Conservation (phyloP, 2,113 vertebrate species). For the Acanthisitta chloris region DNA sequence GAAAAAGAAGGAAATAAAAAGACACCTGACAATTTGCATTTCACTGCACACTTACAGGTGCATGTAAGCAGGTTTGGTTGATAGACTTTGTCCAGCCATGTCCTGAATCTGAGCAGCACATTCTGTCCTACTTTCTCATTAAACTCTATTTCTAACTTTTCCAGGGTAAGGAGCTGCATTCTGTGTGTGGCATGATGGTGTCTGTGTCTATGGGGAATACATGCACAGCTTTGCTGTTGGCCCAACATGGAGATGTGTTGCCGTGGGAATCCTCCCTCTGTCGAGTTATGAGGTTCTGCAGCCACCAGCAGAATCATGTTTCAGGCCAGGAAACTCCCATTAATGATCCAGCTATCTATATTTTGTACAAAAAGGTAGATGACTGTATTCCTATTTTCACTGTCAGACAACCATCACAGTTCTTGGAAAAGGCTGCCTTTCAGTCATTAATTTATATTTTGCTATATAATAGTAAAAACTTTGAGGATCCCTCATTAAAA, state of each 20-base stretch:
- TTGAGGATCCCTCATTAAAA: not conserved
- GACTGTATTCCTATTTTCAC: not conserved
- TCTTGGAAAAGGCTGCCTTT: not conserved
- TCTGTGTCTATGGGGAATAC: not conserved
- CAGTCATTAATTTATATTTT: not conserved
- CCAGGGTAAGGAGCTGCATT: not conserved
- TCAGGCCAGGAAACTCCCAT: not conserved
- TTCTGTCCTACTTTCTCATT: not conserved
- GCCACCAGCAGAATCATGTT: not conserved
- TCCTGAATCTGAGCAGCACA: not conserved
- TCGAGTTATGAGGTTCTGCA: not conserved
- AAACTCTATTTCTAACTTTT: not conserved
- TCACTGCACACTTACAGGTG: not conserved
- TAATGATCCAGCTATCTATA: not conserved
- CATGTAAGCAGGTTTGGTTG: accelerated
- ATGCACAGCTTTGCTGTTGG: not conserved
- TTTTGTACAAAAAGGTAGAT: not conserved
- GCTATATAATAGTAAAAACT: not conserved
- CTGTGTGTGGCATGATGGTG: not conserved
- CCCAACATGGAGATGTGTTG: not conserved
- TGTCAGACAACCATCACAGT: not conserved
- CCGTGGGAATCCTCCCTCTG: not conserved
- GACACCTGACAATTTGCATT: not conserved
- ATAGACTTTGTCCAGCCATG: not conserved
- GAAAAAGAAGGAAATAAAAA: not conserved